phyloP scores from a whole-genome alignment of 2,797 vertebrate genomes.

The Myotis myotis region DNA sequence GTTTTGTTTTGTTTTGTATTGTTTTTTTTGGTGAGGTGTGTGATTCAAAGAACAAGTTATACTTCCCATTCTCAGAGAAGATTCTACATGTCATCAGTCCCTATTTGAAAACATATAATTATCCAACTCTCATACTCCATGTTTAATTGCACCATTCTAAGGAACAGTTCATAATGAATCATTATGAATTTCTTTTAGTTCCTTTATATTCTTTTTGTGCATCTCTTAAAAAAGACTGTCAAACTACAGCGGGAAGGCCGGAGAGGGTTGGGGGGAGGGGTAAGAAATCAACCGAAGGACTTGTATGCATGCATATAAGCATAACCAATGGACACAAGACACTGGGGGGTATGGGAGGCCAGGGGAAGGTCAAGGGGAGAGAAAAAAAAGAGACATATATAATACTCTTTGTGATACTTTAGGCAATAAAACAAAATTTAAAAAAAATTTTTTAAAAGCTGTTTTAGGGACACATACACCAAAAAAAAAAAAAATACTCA shows the following conservation, averaged over 20 bases:
- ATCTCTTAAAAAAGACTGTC: neutral
- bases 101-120: slow-evolving; percentile 51
- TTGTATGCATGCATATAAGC: no score
- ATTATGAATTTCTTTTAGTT: neutral
- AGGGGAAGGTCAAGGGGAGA: no score
- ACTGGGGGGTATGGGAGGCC: no score
- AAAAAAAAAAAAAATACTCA: neutral
- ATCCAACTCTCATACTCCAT: neutral
- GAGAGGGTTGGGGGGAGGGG: no score
- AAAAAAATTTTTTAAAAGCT: no score
- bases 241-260: no score
- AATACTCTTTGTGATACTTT: no score
- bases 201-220: neutral
- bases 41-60: neutral
- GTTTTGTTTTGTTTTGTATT: neutral
- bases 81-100: neutral
- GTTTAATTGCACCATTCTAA: slow-evolving; percentile 39
- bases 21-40: neutral
- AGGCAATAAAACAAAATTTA: no score
- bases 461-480: no score
- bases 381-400: no score
- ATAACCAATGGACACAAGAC: no score
- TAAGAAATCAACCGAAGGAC: no score
- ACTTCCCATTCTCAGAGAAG: neutral
- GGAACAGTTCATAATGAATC: neutral